A percentile compares a stretch with the other conserved stretches of the same genome.
phyloP scores from a whole-genome alignment of 1,140 invertebrate species.

The Psilanteris sp. region DNA sequence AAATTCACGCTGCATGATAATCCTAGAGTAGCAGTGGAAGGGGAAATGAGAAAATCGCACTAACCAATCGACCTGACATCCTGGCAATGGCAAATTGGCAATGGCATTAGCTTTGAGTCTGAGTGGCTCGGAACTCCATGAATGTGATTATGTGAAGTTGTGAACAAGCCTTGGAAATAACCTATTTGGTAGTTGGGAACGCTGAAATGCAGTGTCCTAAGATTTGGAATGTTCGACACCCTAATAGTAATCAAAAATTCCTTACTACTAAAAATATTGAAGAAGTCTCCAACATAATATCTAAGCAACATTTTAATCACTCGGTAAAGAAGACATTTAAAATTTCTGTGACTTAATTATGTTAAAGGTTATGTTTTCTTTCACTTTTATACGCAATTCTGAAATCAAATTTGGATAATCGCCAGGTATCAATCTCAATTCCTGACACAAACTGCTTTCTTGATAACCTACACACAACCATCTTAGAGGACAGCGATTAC shows the following conservation, averaged over 20 bases:
- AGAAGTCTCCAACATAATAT: slow-evolving; percentile 58
- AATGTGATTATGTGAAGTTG: slow-evolving; percentile 28
- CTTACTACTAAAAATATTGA: slow-evolving; percentile 8
- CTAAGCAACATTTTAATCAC: slow-evolving; percentile 80
- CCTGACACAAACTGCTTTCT: slow-evolving; percentile 78
- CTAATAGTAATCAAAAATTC: slow-evolving; percentile 55
- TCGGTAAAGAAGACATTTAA: slow-evolving; percentile 73
- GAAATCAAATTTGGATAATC: slow-evolving; percentile 67
- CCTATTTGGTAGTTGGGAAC: slow-evolving; percentile 25
- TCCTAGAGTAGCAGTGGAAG: no score
- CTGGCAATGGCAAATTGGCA: no score
- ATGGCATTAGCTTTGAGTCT: no score
- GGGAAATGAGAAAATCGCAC: no score
- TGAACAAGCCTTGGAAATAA: no score
- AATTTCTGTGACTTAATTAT: not conserved
- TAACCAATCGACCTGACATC: no score
- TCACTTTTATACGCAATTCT: slow-evolving; percentile 69
- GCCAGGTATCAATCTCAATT: slow-evolving; percentile 81
- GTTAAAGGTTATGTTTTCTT: slow-evolving; percentile 59
- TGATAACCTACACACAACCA: slow-evolving; percentile 69
- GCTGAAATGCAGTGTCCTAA: slow-evolving; percentile 82
- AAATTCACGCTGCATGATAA: no score
- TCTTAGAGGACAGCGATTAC: slow-evolving; percentile 80
- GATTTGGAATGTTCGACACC: slow-evolving; percentile 80
- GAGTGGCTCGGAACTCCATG: no score